Conservation (phyloP, 1,140 invertebrate species). For the Dinothrombium tinctorium region DNA sequence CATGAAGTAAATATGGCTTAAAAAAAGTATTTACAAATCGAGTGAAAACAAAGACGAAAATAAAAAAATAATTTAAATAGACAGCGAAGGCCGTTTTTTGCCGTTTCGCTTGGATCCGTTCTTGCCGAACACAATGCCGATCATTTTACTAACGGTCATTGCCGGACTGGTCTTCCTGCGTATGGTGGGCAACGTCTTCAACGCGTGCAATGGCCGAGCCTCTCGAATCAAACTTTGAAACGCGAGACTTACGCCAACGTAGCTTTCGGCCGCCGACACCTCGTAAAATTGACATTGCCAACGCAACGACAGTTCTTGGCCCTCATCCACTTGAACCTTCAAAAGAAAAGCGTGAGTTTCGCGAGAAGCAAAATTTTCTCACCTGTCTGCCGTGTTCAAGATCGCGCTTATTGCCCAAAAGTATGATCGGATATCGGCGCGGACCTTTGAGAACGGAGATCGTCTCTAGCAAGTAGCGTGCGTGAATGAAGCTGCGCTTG, state of each 20-base stretch:
- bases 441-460: constrained; percentile 27
- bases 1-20: no score
- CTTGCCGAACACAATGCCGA: constrained; percentile 50
- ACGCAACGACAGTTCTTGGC: constrained; percentile 45
- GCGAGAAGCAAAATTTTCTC: constrained; percentile 6
- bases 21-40: no score
- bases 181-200: constrained; percentile 36
- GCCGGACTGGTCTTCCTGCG: constrained; percentile 45
- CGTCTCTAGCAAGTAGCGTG: constrained; percentile 41
- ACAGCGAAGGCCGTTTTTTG: constrained; percentile 44
- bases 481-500: constrained; percentile 42
- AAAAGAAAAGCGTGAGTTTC: background rate
- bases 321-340: constrained; percentile 36
- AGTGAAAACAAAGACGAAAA: no score
- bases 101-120: constrained; percentile 33
- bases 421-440: constrained; percentile 25
- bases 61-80: no score
- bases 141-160: constrained; percentile 45
- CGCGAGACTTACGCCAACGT: constrained; percentile 44
- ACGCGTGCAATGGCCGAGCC: constrained; percentile 23
- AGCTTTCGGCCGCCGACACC: constrained; percentile 56
- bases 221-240: constrained; percentile 45
- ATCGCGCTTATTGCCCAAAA: constrained; percentile 58
- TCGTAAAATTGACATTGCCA: constrained; percentile 62
- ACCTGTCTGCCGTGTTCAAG: constrained; percentile 48